A percentile compares a stretch with the other conserved stretches of the same genome.
Evolutionary conservation across 2,797 vertebrate species (phyloP).

Genomic region (Clarias laeviceps): DNA sequence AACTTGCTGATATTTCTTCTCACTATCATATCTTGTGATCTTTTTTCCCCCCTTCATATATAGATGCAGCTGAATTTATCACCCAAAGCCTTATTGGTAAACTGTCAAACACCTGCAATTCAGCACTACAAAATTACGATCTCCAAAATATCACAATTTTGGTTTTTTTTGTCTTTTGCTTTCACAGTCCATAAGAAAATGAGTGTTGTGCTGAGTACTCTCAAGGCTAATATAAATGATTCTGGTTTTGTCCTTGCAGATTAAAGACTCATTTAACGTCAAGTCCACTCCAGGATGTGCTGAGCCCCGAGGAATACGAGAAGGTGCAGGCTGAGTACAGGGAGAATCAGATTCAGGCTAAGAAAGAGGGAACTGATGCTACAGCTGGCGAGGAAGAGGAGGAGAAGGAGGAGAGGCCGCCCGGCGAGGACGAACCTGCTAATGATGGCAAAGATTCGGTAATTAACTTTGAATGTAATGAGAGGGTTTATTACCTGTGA

Average conservation of each 20-base stretch:
- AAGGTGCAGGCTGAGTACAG: slow-evolving; percentile 72
- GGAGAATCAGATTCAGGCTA: slow-evolving; percentile 76
- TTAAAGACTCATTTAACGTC: slow-evolving; percentile 77
- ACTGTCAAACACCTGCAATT: slow-evolving; percentile 60
- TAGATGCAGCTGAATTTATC: slow-evolving; percentile 62
- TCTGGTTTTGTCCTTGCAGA: slow-evolving; percentile 61
- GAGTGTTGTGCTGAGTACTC: neutral
- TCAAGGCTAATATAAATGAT: slow-evolving; percentile 25
- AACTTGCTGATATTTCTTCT: slow-evolving; percentile 53
- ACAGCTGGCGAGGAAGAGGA: slow-evolving; percentile 64
- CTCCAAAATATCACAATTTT: slow-evolving; percentile 58
- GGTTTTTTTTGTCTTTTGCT: slow-evolving; percentile 38
- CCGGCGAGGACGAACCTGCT: slow-evolving; percentile 78
- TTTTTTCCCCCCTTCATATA: slow-evolving; percentile 58
- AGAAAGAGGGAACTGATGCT: slow-evolving; percentile 65
- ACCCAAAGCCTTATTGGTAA: slow-evolving; percentile 63
- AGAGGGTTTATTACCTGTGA: neutral
- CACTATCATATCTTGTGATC: slow-evolving; percentile 59
- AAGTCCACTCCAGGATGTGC: slow-evolving; percentile 71
- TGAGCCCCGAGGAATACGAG: slow-evolving; percentile 77
- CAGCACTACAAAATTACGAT: slow-evolving; percentile 58
- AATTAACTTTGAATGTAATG: slow-evolving; percentile 33
- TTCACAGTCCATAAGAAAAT: slow-evolving; percentile 55
- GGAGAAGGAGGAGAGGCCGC: slow-evolving; percentile 68
- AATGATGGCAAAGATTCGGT: slow-evolving; percentile 67